phyloP scores from a whole-genome alignment of 2,113 vertebrate genomes.

The Chaetorhynchus papuensis region DNA sequence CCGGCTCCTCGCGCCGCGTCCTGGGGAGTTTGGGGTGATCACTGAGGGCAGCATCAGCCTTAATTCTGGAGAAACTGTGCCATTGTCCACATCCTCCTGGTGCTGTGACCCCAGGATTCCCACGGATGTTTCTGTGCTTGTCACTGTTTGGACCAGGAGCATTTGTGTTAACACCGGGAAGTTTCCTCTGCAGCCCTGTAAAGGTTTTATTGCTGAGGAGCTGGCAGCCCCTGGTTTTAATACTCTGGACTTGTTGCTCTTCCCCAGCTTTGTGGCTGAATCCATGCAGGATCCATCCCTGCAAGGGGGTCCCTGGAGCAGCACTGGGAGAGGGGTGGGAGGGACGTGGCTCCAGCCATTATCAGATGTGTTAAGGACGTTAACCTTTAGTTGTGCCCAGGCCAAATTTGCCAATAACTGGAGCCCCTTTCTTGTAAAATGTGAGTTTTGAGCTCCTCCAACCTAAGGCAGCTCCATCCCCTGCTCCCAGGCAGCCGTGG shows the following conservation, averaged over 20 bases:
- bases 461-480: fast-evolving
- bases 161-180: fast-evolving
- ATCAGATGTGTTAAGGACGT: fast-evolving
- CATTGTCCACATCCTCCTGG: background rate
- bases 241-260: background rate
- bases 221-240: background rate
- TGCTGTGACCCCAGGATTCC: background rate
- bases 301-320: fast-evolving
- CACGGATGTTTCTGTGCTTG: fast-evolving
- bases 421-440: background rate
- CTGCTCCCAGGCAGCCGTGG: background rate
- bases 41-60: background rate
- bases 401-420: background rate
- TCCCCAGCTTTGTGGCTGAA: background rate
- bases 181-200: background rate
- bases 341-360: fast-evolving
- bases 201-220: background rate
- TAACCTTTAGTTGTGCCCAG: background rate
- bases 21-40: background rate
- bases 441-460: background rate
- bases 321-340: background rate
- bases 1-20: fast-evolving
- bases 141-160: fast-evolving
- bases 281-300: background rate
- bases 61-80: fast-evolving